Evolutionary conservation across 2,113 vertebrate genomes (phyloP), one percentile per base, ranked within the genome.

Genomic region (Clinocottus analis): DNA sequence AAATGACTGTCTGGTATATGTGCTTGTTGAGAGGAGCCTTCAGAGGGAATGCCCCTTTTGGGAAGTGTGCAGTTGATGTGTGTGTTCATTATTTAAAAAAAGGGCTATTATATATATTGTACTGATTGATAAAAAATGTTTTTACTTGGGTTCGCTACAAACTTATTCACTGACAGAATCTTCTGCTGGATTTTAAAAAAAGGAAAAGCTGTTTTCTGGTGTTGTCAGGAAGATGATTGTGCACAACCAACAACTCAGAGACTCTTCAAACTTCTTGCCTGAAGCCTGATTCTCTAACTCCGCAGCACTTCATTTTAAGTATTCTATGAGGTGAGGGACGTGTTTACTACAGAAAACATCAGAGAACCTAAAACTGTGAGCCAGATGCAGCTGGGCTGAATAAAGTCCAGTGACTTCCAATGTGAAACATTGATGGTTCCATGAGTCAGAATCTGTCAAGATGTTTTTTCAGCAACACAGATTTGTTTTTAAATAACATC

Each of bases 1-100:
- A 81, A 79, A 77, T 72, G 61, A 83, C 75, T 61, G 66, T 19
- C 31, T 23, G 41, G 64, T 80, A 76, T 47, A 71, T 13, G 17
- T 16, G 27, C 23, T 72, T 59, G 63, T 55, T 75, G 41, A 53
- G 61, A 67, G 51, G 74, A 80, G 37, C 59, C 33, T 59, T 51
- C 37, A 41, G 39, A 70, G 61, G 61, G 43, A 71, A 69, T 21
- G 61, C 16, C 37, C 75, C 55, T 56, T 9, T 68, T 19, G 19
- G 55, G 43, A 70, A 29, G 4, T 17, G 56, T 14, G 45, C 8
- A 60, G 35, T 62, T 67, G 11, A 67, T 82, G 58, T 63, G 49
- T 69, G 21, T 58, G 49, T 65, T 21, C 21, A 6, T 70, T 62
- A 12, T 59, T n/a, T n/a, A n/a, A 51, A 37, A 77, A 65, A 55